A percentile compares a stretch with the other conserved stretches of the same genome.
Conservation (phyloP, 2,113 vertebrate genomes). For the Cyanistes caeruleus region DNA sequence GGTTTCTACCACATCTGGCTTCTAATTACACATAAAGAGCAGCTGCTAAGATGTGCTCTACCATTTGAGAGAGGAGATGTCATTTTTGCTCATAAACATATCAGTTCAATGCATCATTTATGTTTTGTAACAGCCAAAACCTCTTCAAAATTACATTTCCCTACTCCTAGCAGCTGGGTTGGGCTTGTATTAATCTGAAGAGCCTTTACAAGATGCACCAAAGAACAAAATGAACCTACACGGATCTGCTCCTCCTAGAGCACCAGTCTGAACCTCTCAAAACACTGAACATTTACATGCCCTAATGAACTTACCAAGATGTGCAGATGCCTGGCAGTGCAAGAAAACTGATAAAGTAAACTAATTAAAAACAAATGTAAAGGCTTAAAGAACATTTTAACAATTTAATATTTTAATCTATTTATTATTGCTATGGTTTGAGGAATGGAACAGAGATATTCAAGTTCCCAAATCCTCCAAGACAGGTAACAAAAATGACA, state of each 20-base stretch:
- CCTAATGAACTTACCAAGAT: not conserved
- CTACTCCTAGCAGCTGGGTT: not conserved
- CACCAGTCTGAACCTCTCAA: not conserved
- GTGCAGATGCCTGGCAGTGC: not conserved
- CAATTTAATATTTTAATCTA: not conserved
- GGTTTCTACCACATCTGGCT: slow-evolving; percentile 11
- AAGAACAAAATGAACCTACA: not conserved
- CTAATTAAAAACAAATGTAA: not conserved
- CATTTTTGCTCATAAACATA: not conserved
- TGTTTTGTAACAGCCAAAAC: not conserved
- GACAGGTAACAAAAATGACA: not conserved
- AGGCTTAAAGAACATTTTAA: not conserved
- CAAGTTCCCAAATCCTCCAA: not conserved
- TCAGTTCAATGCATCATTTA: not conserved
- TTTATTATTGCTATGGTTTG: not conserved
- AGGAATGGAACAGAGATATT: not conserved
- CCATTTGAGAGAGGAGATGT: not conserved
- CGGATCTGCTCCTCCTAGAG: not conserved
- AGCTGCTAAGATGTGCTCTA: not conserved
- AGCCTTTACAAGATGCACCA: not conserved
- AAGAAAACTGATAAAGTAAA: not conserved
- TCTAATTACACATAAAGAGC: not conserved
- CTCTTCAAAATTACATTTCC: not conserved
- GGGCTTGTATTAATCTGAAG: not conserved
- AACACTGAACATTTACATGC: not conserved